A percentile compares a stretch with the other conserved stretches of the same genome.
Conservation (phyloP, 2,888 invertebrate species). For the Acleris emargana region DNA sequence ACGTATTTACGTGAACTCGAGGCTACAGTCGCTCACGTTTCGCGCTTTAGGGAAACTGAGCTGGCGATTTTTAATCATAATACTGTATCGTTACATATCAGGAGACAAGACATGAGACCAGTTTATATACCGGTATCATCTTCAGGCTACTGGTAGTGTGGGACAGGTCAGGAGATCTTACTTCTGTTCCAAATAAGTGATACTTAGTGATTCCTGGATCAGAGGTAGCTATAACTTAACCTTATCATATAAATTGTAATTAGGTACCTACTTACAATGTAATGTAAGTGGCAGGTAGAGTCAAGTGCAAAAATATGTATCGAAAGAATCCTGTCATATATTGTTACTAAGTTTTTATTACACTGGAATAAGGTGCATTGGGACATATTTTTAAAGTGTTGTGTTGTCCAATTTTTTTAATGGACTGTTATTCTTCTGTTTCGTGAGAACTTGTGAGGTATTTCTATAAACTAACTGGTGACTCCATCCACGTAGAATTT, state of each 20-base stretch:
- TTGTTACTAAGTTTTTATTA: too few relatives aligned
- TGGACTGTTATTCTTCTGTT: too few relatives aligned
- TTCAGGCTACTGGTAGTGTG: background rate
- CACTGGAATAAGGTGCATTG: too few relatives aligned
- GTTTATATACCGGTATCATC: slow-evolving; percentile 23
- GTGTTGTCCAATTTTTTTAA: too few relatives aligned
- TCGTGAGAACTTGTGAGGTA: too few relatives aligned
- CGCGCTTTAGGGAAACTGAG: slow-evolving; percentile 11
- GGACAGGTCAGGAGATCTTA: background rate
- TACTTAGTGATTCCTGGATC: background rate
- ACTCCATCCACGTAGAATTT: too few relatives aligned
- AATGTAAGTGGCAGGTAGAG: too few relatives aligned
- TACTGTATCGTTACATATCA: slow-evolving; percentile 3
- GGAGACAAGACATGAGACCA: background rate
- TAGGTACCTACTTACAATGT: background rate
- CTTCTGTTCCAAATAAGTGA: background rate
- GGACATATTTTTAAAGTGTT: too few relatives aligned
- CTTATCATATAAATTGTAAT: background rate
- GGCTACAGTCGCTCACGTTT: slow-evolving; percentile 23
- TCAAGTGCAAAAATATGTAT: too few relatives aligned
- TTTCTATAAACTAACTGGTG: too few relatives aligned
- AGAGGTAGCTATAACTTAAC: background rate
- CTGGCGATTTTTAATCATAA: slow-evolving; percentile 15
- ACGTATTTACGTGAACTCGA: slow-evolving; percentile 33
- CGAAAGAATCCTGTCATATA: too few relatives aligned